These are phyloP conservation scores for Drosophila busckii DNA, from an alignment of 1,140 invertebrate genomes.

Conservation along the genomic window DNA sequence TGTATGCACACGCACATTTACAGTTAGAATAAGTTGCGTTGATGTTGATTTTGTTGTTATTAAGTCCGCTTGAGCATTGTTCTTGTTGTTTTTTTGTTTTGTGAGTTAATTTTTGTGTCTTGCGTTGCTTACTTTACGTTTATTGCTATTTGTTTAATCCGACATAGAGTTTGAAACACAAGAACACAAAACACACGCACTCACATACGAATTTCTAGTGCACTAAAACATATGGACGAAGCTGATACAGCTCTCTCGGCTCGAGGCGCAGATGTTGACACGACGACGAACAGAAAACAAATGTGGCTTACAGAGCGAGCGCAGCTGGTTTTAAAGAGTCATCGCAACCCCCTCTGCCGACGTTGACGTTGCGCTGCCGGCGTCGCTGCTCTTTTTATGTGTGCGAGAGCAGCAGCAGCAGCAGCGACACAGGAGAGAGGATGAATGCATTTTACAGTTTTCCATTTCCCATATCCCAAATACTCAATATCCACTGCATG, in stretches of 20 bases:
- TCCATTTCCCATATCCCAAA: slow-evolving; percentile 27
- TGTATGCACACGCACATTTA: slow-evolving; percentile 49
- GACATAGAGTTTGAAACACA: no score
- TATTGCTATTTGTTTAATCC: slow-evolving; percentile 39
- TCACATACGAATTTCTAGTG: slow-evolving; percentile 25
- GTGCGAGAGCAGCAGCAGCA: slow-evolving; percentile 4
- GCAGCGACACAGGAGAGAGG: slow-evolving; percentile 20
- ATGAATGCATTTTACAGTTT: slow-evolving; percentile 23
- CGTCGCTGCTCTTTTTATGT: slow-evolving; percentile 38
- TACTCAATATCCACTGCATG: slow-evolving; percentile 10
- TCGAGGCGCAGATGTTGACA: slow-evolving; percentile 48
- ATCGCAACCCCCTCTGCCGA: slow-evolving; percentile 29
- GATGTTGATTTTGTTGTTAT: slow-evolving; percentile 39
- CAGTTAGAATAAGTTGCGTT: slow-evolving; percentile 38
- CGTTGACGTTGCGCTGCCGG: slow-evolving; percentile 15
- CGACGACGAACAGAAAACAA: slow-evolving; percentile 46
- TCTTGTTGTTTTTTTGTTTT: slow-evolving; percentile 24
- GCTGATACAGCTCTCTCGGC: no score
- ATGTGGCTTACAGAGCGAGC: slow-evolving; percentile 26
- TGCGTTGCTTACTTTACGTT: slow-evolving; percentile 22
- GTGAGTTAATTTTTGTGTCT: slow-evolving; percentile 40
- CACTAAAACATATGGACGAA: slow-evolving; percentile 39
- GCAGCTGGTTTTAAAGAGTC: slow-evolving; percentile 55
- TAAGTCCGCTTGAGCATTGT: slow-evolving; percentile 64
- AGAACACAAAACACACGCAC: slow-evolving; percentile 39